Evolutionary conservation across 2,888 invertebrate genomes (phyloP).

Genomic region (Ceraclea dissimilis): DNA sequence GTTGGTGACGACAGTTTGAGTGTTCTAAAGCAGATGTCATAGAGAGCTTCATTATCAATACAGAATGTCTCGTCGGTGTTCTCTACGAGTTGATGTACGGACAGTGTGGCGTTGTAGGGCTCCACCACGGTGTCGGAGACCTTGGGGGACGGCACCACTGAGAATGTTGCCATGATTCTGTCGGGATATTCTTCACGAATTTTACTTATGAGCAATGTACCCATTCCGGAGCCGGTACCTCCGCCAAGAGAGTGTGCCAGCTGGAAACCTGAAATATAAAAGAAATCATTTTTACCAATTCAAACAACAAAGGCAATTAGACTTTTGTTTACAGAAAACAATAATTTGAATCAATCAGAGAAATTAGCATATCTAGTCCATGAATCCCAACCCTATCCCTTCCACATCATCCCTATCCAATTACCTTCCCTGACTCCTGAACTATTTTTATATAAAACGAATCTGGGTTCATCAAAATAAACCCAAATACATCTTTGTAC

Average conservation of each 20-base stretch:
- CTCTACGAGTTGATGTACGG: slow-evolving; percentile 79
- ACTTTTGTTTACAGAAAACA: neutral
- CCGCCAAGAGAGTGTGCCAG: slow-evolving; percentile 79
- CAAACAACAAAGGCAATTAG: neutral
- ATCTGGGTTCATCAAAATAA: too few relatives aligned
- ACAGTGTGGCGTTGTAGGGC: slow-evolving; percentile 82
- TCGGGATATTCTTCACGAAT: slow-evolving; percentile 84
- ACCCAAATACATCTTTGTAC: too few relatives aligned
- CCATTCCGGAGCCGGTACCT: slow-evolving; percentile 85
- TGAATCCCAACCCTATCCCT: too few relatives aligned
- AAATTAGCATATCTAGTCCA: too few relatives aligned
- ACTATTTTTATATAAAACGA: too few relatives aligned
- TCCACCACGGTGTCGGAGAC: slow-evolving; percentile 85
- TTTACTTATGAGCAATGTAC: slow-evolving; percentile 79
- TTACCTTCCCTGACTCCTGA: too few relatives aligned
- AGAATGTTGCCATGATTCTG: slow-evolving; percentile 81
- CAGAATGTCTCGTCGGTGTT: slow-evolving; percentile 85
- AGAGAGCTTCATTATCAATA: slow-evolving; percentile 84
- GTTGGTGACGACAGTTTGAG: slow-evolving; percentile 75
- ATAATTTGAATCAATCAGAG: neutral
- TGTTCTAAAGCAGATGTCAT: slow-evolving; percentile 85
- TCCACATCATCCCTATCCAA: too few relatives aligned
- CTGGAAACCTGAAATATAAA: slow-evolving; percentile 55
- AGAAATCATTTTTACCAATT: neutral
- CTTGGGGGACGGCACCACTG: slow-evolving; percentile 80